These are phyloP conservation scores for Coecobrya sp. DNA, from an alignment of 2,888 invertebrate genomes.

Conservation along the genomic window DNA sequence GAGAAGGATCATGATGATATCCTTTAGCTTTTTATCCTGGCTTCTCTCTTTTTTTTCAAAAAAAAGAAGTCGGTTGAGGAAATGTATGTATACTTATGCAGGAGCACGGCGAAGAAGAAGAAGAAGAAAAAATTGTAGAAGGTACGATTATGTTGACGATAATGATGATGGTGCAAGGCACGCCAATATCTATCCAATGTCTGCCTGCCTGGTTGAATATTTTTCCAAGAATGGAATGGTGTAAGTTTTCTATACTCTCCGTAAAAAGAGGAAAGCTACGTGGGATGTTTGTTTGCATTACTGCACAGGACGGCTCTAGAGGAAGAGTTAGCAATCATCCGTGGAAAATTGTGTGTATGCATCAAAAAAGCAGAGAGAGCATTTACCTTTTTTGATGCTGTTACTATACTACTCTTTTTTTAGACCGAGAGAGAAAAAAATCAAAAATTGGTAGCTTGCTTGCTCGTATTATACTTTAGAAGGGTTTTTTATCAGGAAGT, in stretches of 20 bases:
- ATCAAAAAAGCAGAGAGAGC: neutral
- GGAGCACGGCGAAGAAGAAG: neutral
- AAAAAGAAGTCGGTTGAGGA: neutral
- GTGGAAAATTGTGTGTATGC: slow-evolving; percentile 31
- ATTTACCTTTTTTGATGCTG: neutral
- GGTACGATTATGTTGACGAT: neutral
- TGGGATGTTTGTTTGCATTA: slow-evolving; percentile 23
- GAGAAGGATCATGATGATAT: slow-evolving; percentile 40
- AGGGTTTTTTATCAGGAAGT: slow-evolving; percentile 55
- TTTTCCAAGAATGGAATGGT: neutral
- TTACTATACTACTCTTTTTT: neutral
- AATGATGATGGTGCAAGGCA: slow-evolving; percentile 46
- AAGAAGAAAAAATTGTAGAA: slow-evolving; percentile 1
- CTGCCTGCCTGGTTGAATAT: neutral
- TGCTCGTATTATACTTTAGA: neutral
- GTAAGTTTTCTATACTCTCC: neutral
- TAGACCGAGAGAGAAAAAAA: neutral
- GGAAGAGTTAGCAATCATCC: slow-evolving; percentile 37
- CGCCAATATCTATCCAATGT: slow-evolving; percentile 12
- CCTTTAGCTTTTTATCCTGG: neutral
- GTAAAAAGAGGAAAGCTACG: neutral
- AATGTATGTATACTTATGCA: slow-evolving; percentile 22
- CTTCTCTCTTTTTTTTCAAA: neutral
- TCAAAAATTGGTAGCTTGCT: slow-evolving; percentile 25
- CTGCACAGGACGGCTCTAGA: slow-evolving; percentile 44